Evolutionary conservation across 2,113 vertebrate genomes (phyloP).

Genomic region (Onychostoma macrolepis): DNA sequence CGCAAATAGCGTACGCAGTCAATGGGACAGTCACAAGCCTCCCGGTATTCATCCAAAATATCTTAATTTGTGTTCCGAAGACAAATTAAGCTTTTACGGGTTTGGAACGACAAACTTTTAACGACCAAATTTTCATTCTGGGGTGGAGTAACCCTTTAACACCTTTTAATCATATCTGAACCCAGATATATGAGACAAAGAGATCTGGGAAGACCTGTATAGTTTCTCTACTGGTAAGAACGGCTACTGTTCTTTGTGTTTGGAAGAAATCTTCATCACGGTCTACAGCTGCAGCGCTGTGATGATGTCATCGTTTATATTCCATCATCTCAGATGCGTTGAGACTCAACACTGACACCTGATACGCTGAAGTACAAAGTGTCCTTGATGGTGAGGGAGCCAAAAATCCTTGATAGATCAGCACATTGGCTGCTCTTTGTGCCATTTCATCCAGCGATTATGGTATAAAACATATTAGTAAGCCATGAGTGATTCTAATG

Average conservation of each 20-base stretch:
- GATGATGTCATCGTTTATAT: conserved; percentile 25
- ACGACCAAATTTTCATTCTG: no score
- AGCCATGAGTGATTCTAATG: conserved; percentile 29
- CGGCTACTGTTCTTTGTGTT: conserved; percentile 19
- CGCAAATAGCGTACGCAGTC: no score
- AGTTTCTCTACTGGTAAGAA: neutral
- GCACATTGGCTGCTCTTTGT: neutral
- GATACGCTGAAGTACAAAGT: neutral
- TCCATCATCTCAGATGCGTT: neutral
- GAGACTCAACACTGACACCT: conserved; percentile 18
- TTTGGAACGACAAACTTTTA: no score
- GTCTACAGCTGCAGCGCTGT: neutral
- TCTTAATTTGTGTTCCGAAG: no score
- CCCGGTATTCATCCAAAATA: no score
- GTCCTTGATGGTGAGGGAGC: neutral
- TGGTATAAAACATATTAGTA: neutral
- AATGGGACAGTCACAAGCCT: no score
- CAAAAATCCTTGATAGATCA: neutral
- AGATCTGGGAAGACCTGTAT: conserved; percentile 1
- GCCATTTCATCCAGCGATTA: neutral
- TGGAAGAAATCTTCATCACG: neutral
- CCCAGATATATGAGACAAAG: neutral
- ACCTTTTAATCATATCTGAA: neutral
- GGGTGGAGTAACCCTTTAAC: no score
- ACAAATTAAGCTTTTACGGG: no score